Base-by-base conservation (phyloP, 2,113 vertebrate genomes). In the Ptychochromis oligacanthus region DNA sequence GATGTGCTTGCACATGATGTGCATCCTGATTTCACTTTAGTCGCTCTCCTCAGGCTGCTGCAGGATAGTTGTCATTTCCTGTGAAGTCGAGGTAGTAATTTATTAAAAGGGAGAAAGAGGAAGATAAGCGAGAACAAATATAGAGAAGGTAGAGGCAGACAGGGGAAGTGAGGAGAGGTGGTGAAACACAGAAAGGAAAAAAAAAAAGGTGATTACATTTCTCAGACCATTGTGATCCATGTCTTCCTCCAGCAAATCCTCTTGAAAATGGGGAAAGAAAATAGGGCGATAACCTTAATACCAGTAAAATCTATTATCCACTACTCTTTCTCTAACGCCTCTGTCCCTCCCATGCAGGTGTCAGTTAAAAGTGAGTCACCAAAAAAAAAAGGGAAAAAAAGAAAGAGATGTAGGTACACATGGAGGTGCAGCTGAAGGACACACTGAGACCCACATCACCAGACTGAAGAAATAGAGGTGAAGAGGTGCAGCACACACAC, bases 11-110 rank as follows among this genome's bases (percentile, higher is more conserved):
- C 61, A 82, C 88, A 83, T 79, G 89, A 93, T 11, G 24, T 67
- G 88, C 87, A 89, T 91, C 75, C 82, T 87, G 91, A 93, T 93
- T 82, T 77, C 14, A 76, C 75, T 79, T 87, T 75, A 87, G 84
- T 81, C 62, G 75, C 34, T 76, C 75, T 72, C 57, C 72, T 87
- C 80, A 81, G 64, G 82, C 82, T 58, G 85, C 83, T 38, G 87
- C 75, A 58, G 77, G 77, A 85, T 77, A 86, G 83, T 82, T 88
- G 85, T 88, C 67, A 77, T 89, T 87, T 90, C 79, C 76, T 81
- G 67, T 77, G 61, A 80, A 59, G 65, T 70, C 54, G 56, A 79
- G 55, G 56, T 62, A 20, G 83, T 82, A 31, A 85, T 88, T 87
- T 85, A 72, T 54, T 36, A 79, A 75, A 77, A 31, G 43, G 43